Conservation (phyloP, 2,113 vertebrate genomes). For the Lipophrys pholis region DNA sequence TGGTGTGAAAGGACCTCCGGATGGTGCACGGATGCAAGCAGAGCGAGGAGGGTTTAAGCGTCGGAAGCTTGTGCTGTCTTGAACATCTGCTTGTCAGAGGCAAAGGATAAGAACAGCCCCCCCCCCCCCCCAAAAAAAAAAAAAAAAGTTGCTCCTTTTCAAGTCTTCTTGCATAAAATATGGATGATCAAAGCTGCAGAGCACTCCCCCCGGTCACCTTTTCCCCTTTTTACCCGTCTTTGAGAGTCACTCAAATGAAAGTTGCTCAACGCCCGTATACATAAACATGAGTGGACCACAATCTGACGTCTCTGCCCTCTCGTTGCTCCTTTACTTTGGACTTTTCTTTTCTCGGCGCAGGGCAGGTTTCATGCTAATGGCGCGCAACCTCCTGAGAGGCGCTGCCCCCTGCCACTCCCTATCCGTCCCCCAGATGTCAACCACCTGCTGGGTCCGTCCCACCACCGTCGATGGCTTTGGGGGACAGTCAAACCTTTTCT, state of each 20-base stretch:
- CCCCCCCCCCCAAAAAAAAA: no score
- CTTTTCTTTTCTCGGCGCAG: neutral
- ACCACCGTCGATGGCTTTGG: slow-evolving; percentile 47
- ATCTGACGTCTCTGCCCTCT: slow-evolving; percentile 58
- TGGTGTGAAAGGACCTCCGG: slow-evolving; percentile 9
- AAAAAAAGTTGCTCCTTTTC: slow-evolving; percentile 9
- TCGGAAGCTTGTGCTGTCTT: neutral
- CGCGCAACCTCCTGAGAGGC: slow-evolving; percentile 71
- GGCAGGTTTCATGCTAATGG: slow-evolving; percentile 64
- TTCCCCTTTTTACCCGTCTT: slow-evolving; percentile 34
- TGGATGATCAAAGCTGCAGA: slow-evolving; percentile 17
- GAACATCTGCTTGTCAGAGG: slow-evolving; percentile 6
- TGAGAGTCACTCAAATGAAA: slow-evolving; percentile 43
- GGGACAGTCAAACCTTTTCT: slow-evolving; percentile 30
- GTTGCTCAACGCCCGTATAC: slow-evolving; percentile 41
- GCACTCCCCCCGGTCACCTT: slow-evolving; percentile 36
- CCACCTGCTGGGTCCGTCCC: slow-evolving; percentile 64
- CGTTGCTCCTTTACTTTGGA: slow-evolving; percentile 28
- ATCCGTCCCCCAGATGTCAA: slow-evolving; percentile 61
- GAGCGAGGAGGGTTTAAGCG: neutral
- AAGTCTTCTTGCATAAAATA: slow-evolving; percentile 19
- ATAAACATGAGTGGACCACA: slow-evolving; percentile 73
- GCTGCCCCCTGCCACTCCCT: slow-evolving; percentile 60
- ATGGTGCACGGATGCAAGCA: neutral
- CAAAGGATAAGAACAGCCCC: neutral